Percentiles rank a stretch among this genome's conserved stretches.
phyloP scores from a whole-genome alignment of 2,797 vertebrate genomes.

The Gymnoscopelus braueri region DNA sequence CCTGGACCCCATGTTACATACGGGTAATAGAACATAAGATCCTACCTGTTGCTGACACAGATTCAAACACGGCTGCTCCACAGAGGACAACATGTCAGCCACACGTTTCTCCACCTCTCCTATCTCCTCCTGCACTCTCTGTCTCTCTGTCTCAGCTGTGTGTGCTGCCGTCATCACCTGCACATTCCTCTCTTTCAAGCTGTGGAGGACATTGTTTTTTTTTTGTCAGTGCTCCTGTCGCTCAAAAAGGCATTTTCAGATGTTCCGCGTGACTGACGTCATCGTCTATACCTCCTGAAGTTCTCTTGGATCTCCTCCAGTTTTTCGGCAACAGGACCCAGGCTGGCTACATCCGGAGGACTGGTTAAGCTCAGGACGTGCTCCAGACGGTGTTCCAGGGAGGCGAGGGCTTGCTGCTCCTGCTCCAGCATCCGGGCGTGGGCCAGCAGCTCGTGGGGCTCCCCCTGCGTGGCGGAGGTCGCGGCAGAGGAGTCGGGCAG shows the following conservation, averaged over 20 bases:
- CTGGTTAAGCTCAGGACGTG: constrained; percentile 73
- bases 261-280: too few species aligned
- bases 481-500: constrained; percentile 78
- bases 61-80: constrained; percentile 42
- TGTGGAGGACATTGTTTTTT: constrained; percentile 30
- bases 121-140: constrained; percentile 55
- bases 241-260: not conserved
- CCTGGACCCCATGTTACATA: not conserved
- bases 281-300: constrained; percentile 72
- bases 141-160: constrained; percentile 58
- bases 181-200: constrained; percentile 67
- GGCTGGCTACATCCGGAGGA: constrained; percentile 42
- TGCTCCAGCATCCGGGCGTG: constrained; percentile 76
- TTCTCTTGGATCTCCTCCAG: constrained; percentile 84
- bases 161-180: constrained; percentile 56
- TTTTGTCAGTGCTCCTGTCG: not conserved
- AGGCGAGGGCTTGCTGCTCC: constrained; percentile 81
- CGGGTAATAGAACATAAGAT: not conserved
- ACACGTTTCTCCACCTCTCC: constrained; percentile 50
- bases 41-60: constrained; percentile 55
- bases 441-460: constrained; percentile 80
- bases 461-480: constrained; percentile 68
- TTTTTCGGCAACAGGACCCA: constrained; percentile 73
- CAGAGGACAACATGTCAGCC: constrained; percentile 10
- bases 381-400: constrained; percentile 81